Percentiles rank a stretch among this genome's conserved stretches.
Evolutionary conservation across 2,113 vertebrate genomes (phyloP).

Genomic region (Synchiropus splendidus): DNA sequence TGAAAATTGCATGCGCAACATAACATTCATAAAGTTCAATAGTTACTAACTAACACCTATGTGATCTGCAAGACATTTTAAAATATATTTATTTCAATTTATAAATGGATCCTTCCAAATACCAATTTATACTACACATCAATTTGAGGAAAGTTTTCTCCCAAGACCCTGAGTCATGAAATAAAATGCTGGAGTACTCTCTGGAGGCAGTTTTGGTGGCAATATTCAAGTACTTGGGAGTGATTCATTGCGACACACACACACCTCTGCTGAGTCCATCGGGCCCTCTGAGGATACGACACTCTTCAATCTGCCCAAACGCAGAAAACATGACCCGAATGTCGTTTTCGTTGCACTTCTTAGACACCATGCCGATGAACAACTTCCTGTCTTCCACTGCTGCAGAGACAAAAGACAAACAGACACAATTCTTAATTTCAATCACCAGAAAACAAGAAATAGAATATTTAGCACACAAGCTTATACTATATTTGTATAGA

Average conservation of each 20-base stretch:
- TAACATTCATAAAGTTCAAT: too few species aligned
- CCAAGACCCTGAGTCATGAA: constrained; percentile 1
- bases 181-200: constrained; percentile 11
- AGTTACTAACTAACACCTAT: too few species aligned
- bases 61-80: too few species aligned
- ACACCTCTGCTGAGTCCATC: constrained; percentile 98
- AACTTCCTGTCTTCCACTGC: constrained; percentile 99
- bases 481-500: too few species aligned
- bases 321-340: constrained; percentile 99
- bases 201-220: constrained; percentile 15
- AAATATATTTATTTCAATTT: too few species aligned
- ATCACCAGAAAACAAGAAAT: too few species aligned
- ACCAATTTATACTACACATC: too few species aligned
- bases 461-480: too few species aligned
- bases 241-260: constrained; percentile 16
- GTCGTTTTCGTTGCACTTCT: constrained; percentile 99
- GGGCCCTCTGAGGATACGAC: constrained; percentile 93
- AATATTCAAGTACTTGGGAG: constrained; percentile 8
- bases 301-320: constrained; percentile 98
- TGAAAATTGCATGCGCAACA: too few species aligned
- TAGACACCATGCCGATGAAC: constrained; percentile 99
- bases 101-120: too few species aligned
- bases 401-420: constrained; percentile 49
- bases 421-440: too few species aligned
- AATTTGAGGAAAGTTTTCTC: too few species aligned